These are phyloP conservation scores for Platyrinchus mystaceus DNA, from an alignment of 2,797 vertebrate species.

Conservation along the genomic window DNA sequence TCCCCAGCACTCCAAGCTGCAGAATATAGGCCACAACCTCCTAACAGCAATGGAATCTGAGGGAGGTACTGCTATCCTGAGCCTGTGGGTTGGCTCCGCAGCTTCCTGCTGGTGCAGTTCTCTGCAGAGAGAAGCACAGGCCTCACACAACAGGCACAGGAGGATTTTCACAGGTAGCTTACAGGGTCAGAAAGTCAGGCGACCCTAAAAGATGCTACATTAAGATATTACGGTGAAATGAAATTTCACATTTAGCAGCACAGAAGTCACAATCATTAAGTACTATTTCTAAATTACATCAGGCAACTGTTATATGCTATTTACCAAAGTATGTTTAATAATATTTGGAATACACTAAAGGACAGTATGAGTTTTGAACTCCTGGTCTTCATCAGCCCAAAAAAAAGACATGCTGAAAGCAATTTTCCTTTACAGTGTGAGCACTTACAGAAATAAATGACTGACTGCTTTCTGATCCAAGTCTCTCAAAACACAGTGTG, in stretches of 20 bases:
- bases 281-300: not conserved
- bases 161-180: not conserved
- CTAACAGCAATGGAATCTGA: not conserved
- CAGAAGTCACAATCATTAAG: not conserved
- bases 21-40: not conserved
- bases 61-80: not conserved
- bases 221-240: not conserved
- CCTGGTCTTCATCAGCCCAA: not conserved
- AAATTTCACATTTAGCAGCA: not conserved
- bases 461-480: not conserved
- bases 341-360: not conserved
- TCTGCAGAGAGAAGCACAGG: rapidly evolving
- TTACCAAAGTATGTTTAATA: not conserved
- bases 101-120: not conserved
- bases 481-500: not conserved
- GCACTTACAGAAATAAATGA: not conserved
- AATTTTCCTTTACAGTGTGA: not conserved
- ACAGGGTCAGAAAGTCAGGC: not conserved
- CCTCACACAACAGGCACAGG: not conserved
- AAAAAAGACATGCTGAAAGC: not conserved
- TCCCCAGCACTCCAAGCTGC: not conserved
- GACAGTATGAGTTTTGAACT: not conserved
- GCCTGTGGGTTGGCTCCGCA: not conserved
- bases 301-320: not conserved
- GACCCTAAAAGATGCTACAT: not conserved